Percentiles rank a stretch among this genome's conserved stretches.
Evolutionary conservation across 2,113 vertebrate species (phyloP).

Genomic region (Verasper variegatus): DNA sequence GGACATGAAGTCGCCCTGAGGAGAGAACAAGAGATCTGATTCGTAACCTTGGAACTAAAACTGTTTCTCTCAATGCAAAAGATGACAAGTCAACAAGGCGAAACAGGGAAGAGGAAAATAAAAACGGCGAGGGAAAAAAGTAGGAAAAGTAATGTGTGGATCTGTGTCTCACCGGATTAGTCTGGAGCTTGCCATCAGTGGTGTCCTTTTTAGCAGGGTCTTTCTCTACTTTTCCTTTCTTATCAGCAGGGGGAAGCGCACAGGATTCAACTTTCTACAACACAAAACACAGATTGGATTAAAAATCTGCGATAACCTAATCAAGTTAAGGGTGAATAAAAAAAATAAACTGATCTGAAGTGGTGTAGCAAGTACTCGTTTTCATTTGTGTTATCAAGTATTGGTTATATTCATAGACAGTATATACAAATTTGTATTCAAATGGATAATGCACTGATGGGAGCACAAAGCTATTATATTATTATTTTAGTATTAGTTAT

Average conservation of each 20-base stretch:
- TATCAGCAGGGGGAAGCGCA: slow-evolving; percentile 47
- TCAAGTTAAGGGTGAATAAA: not conserved
- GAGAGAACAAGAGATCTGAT: not conserved
- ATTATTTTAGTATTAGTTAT: too few species aligned
- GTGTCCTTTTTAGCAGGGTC: slow-evolving; percentile 2
- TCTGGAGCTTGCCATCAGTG: slow-evolving; percentile 30
- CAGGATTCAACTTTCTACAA: slow-evolving; percentile 47
- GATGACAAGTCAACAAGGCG: not conserved
- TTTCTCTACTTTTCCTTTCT: slow-evolving; percentile 19
- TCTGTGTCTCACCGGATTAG: slow-evolving; percentile 14
- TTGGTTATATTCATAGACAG: too few species aligned
- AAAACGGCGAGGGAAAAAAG: too few species aligned
- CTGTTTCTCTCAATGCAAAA: too few species aligned
- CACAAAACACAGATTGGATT: slow-evolving; percentile 7
- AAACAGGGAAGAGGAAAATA: not conserved
- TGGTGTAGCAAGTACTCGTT: not conserved
- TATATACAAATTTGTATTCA: too few species aligned
- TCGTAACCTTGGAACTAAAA: not conserved
- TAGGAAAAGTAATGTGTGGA: not conserved
- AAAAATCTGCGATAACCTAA: not conserved
- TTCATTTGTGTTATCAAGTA: not conserved
- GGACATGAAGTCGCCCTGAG: slow-evolving; percentile 62
- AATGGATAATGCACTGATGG: too few species aligned
- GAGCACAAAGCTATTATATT: too few species aligned
- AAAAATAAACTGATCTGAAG: not conserved